These are phyloP conservation scores for Cervus canadensis DNA, from an alignment of 2,113 vertebrate genomes.

Conservation along the genomic window DNA sequence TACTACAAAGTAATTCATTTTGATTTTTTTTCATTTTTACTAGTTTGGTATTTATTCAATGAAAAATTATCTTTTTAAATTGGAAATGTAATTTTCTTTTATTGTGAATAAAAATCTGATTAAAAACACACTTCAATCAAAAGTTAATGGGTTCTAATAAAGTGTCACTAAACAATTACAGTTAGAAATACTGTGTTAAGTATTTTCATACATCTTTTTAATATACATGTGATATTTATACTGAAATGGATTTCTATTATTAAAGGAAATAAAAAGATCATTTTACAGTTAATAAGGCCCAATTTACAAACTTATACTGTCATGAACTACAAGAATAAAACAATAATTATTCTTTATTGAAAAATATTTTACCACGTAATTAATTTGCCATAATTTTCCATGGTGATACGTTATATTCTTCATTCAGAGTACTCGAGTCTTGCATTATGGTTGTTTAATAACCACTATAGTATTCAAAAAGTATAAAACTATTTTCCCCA, in stretches of 20 bases:
- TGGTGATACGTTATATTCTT: background rate
- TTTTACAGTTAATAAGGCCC: background rate
- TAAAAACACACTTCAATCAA: background rate
- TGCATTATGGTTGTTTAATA: background rate
- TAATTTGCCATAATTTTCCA: background rate
- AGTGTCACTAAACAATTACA: background rate
- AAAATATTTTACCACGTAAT: background rate
- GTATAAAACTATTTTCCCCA: background rate
- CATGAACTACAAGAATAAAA: background rate
- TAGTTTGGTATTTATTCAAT: background rate
- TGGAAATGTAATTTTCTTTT: background rate
- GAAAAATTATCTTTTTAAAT: background rate
- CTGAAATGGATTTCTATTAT: background rate
- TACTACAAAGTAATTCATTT: background rate
- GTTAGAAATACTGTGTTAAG: background rate
- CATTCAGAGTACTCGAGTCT: background rate
- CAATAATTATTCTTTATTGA: background rate
- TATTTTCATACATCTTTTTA: background rate
- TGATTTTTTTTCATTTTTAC: background rate
- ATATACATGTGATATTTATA: background rate
- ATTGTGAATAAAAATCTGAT: background rate
- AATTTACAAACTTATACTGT: background rate
- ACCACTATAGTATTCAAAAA: background rate
- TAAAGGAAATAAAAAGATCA: constrained; percentile 12
- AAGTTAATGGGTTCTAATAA: background rate